These are phyloP conservation scores for Cataglyphis livida DNA, from an alignment of 2,888 invertebrate genomes.

Conservation along the genomic window DNA sequence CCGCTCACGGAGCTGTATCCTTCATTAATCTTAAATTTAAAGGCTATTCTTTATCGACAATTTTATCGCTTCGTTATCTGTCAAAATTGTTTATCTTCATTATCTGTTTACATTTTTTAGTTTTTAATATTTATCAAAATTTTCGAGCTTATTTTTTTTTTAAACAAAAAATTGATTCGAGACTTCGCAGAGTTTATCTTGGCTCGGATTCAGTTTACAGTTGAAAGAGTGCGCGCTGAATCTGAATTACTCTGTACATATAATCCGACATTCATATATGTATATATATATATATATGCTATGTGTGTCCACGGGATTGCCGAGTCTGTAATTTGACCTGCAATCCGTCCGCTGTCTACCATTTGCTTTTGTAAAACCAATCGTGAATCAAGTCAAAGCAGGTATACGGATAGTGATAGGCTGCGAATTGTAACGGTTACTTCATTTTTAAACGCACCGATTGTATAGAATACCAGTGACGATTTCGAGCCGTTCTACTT, in stretches of 20 bases:
- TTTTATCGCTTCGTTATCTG: too few relatives aligned
- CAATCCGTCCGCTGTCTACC: slow-evolving; percentile 62
- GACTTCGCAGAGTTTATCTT: neutral
- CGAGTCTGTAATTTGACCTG: slow-evolving; percentile 67
- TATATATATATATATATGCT: neutral
- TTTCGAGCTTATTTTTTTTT: neutral
- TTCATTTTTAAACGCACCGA: slow-evolving; percentile 30
- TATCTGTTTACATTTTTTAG: neutral
- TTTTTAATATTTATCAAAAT: neutral
- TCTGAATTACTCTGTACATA: slow-evolving; percentile 19
- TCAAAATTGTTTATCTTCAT: neutral
- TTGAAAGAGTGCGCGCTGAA: neutral
- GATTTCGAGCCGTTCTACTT: neutral
- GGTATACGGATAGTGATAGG: slow-evolving; percentile 40
- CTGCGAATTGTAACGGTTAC: slow-evolving; percentile 35
- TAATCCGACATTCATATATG: slow-evolving; percentile 28
- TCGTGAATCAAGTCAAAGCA: slow-evolving; percentile 60
- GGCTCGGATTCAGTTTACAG: neutral
- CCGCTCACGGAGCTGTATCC: neutral
- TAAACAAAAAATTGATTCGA: neutral
- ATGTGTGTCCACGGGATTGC: slow-evolving; percentile 43
- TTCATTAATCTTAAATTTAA: neutral
- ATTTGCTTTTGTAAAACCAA: slow-evolving; percentile 63
- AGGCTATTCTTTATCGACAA: too few relatives aligned
- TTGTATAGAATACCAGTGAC: neutral